A percentile compares a stretch with the other conserved stretches of the same genome.
phyloP scores from a whole-genome alignment of 2,113 vertebrate species.

The Zosterops japonicus region DNA sequence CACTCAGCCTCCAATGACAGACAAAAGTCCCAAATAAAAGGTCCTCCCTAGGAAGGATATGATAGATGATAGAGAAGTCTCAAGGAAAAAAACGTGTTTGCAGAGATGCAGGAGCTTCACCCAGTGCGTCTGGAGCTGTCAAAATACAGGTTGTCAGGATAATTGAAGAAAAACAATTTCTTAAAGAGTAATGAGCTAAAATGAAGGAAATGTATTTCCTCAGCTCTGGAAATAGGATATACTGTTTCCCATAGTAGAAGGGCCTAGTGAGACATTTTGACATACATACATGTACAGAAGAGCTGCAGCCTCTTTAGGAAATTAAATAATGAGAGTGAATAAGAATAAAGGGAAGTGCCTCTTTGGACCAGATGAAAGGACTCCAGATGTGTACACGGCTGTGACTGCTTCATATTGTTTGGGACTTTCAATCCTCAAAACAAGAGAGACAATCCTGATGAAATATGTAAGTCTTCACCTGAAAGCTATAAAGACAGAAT shows the following conservation, averaged over 20 bases:
- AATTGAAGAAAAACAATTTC: conserved; percentile 68
- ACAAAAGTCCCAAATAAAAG: background rate
- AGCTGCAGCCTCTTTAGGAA: background rate
- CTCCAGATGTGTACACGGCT: background rate
- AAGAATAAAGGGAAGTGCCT: conserved; percentile 15
- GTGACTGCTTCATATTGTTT: conserved; percentile 41
- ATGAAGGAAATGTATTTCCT: conserved; percentile 48
- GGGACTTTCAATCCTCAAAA: conserved; percentile 14
- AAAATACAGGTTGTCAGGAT: conserved; percentile 43
- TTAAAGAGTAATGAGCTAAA: conserved; percentile 63
- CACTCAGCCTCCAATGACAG: background rate
- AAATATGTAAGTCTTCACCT: conserved; percentile 23
- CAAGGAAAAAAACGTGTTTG: background rate
- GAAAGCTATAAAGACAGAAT: conserved; percentile 36
- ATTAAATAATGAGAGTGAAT: conserved; percentile 37
- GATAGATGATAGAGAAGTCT: background rate
- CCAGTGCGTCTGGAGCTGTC: background rate
- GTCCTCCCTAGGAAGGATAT: background rate
- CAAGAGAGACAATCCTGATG: background rate
- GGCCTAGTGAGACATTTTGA: conserved; percentile 37
- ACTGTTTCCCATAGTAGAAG: conserved; percentile 42
- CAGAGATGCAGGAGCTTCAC: background rate
- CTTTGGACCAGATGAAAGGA: background rate
- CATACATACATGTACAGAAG: background rate
- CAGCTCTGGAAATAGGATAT: conserved; percentile 50